Evolutionary conservation across 2,888 invertebrate species (phyloP).

Genomic region (Augiades crinisus): DNA sequence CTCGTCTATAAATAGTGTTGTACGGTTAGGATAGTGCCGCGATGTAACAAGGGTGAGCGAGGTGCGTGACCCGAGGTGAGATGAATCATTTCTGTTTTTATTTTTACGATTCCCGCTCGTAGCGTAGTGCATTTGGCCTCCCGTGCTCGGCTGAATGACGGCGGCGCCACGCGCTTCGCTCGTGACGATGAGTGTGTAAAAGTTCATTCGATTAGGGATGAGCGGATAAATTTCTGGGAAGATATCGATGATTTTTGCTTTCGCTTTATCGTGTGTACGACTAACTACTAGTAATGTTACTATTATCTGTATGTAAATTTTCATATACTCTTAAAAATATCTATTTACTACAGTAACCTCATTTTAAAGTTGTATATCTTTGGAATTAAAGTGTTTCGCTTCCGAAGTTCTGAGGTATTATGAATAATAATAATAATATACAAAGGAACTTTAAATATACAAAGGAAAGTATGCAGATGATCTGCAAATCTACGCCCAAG

Average conservation of each 20-base stretch:
- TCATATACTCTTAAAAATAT: no score
- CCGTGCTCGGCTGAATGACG: constrained; percentile 16
- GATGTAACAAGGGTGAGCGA: constrained; percentile 31
- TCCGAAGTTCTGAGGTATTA: no score
- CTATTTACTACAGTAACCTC: no score
- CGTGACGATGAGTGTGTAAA: constrained; percentile 11
- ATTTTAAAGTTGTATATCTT: no score
- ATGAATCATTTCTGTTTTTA: constrained; percentile 38
- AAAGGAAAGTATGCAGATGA: no score
- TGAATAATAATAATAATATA: no score
- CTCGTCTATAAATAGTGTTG: constrained; percentile 15
- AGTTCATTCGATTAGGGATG: constrained; percentile 4
- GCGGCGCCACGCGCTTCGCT: neutral
- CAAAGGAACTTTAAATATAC: no score
- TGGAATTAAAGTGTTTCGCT: no score
- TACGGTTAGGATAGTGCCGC: constrained; percentile 6
- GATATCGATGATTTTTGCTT: neutral
- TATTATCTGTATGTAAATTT: no score
- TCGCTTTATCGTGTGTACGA: no score
- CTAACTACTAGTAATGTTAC: no score
- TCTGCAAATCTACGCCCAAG: no score
- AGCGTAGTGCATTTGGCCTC: constrained; percentile 27
- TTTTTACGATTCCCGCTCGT: constrained; percentile 32
- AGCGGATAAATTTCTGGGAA: neutral
- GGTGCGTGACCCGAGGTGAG: constrained; percentile 33